Evolutionary conservation across 2,797 vertebrate species (phyloP), one percentile per base, ranked within the genome.

Genomic region (Oreonectes daqikongensis): DNA sequence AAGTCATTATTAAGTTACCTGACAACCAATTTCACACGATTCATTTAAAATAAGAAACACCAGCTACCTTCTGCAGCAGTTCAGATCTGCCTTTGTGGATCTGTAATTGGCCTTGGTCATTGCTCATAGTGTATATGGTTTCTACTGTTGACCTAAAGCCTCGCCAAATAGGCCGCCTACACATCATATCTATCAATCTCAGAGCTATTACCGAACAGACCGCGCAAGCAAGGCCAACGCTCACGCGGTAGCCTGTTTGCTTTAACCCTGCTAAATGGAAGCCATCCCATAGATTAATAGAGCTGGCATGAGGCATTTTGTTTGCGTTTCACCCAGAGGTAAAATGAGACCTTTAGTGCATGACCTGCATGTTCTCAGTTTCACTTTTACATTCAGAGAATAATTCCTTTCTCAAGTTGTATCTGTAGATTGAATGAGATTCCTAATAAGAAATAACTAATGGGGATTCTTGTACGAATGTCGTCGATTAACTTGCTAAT

Each of bases 1-100:
- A 90, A 89, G 91, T 86, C 82, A 88, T 91, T 91, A 91, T 92
- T 90, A 91, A 90, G 86, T 87, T 87, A 86, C 90, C 89, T 90
- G 90, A 91, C 88, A 86, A 90, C 85, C 89, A 90, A 92, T 93
- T 91, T 86, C 86, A 85, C 83, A 80, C 87, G 89, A 92, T 92
- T 89, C 86, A 91, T 93, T 87, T 89, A 79, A 32, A 53, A 42
- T 76, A 81, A 82, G 86, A 84, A 79, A 75, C 53, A 59, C 57
- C 52, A 84, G 84, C 44, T 38, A 52, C 28, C 50, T 59, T 42
- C 69, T 44, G 57, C 53, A 69, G 24, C 28, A 63, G 24, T 53
- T 79, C 24, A 40, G 32, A 53, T 12, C n/a, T 1, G 20, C 42
- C 48, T 73, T 26, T 40, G n/a, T 69, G 14, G 50, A 15, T 40